Evolutionary conservation across 2,113 vertebrate genomes (phyloP), one percentile per base, ranked within the genome.

Genomic region (Eonycteris spelaea): DNA sequence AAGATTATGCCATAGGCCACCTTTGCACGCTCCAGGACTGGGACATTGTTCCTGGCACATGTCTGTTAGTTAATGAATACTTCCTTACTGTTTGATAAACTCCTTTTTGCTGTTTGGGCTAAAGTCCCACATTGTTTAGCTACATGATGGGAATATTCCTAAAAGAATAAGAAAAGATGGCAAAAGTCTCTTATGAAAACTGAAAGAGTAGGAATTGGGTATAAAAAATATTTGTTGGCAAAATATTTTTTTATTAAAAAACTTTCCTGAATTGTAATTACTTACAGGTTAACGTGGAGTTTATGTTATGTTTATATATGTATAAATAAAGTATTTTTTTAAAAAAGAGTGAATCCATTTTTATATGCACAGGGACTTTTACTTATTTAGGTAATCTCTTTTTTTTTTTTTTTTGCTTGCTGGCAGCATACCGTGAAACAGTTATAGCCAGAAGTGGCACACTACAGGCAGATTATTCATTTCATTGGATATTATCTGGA

Each of bases 181-280:
- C 67, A 86, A 77, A 86, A 43, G 16, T 59, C 10, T 78, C 2
- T 26, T 21, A 38, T 45, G 51, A 40, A 82, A 95, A 82, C 26
- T 5, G 67, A 89, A 83, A 38, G 61, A 73, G 2, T 45, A 68
- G 16, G 12, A 55, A 91, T 45, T 88, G 19, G 15, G n/a, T 57
- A 63, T 61, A 40, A 59, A 82, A 95, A 94, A 83, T 51, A 22
- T 40, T 79, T 75, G 21, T 55, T 90, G 87, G 19, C 1, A 30
- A 93, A 70, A 35, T 38, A 82, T 74, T 85, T 55, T 86, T 93
- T 83, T 8, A 83, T 86, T 8, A 83, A 33, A 87, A 83, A 79
- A 80, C 2, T 59, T 51, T 84, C 57, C 90, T 91, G 40, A 80
- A 91, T 78, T 94, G 8, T 48, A 89, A 91, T 89, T 94, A 15